Evolutionary conservation across 1,140 invertebrate genomes (phyloP), one percentile per base, ranked within the genome.

Genomic region (Drosophila ohnishii): DNA sequence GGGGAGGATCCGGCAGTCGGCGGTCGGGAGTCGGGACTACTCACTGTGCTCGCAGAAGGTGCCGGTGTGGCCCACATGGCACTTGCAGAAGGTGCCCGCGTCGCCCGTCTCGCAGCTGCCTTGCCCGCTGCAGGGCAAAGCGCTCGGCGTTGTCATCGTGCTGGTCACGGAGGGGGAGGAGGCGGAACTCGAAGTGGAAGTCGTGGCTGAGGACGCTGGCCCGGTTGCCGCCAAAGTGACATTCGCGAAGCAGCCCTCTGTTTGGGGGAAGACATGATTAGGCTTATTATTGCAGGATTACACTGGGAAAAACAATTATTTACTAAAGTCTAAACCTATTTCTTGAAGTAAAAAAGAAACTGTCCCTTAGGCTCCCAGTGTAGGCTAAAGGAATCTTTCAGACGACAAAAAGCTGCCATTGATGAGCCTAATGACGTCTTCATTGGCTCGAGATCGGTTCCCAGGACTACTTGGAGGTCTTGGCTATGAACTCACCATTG

Each of bases 61-160:
- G 59, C 96, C 96, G 14, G 94, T 94, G 87, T 96, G 96, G 13
- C 96, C 96, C 4, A 95, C 93, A 72, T 95, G 93, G 89, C 96
- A 97, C 56, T 94, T 93, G 92, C 96, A 97, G 76, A 93, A 93
- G 75, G 94, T 95, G 56, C 93, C 94, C 85, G 93, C 94, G 42
- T 93, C 93, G 39, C 93, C 92, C 71, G 93, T 94, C 44, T 95
- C 92, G 81, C 96, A 97, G 80, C 95, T 95, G 40, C 96, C 96
- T 90, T 97, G 95, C 37, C 96, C 95, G 48, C 95, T 96, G 86
- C 96, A 97, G 25, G 93, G 93, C 40, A 92, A 89, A 0, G 91
- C 92, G 35, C 93, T 93, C 89, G 50, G 91, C 89, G 40, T 69
- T 16, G 63, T 92, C 67, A 58, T 77, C 11, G 44, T 53, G 8